Conservation (phyloP, 1,140 invertebrate genomes). For the Euura saliciscinereae region DNA sequence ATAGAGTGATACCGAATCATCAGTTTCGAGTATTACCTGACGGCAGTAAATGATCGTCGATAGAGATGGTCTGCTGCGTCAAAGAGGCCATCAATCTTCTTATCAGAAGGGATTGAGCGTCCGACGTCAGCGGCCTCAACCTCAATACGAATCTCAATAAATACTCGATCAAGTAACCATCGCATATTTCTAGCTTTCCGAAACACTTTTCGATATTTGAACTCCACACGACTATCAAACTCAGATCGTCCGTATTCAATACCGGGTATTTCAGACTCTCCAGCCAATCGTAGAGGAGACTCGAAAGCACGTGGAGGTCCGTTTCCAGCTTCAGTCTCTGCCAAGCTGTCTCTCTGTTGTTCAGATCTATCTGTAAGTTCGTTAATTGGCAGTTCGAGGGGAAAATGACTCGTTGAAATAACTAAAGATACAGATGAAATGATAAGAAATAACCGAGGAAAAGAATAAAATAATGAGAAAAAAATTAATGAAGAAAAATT, state of each 20-base stretch:
- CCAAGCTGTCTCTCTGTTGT: constrained; percentile 72
- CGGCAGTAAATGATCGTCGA: constrained; percentile 63
- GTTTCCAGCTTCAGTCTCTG: constrained; percentile 69
- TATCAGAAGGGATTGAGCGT: constrained; percentile 64
- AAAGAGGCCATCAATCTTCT: constrained; percentile 68
- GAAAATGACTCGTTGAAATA: too few species aligned
- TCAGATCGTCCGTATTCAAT: constrained; percentile 70
- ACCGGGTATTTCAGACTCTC: constrained; percentile 72
- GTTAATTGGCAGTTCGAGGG: neutral
- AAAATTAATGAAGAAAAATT: too few species aligned
- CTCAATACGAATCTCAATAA: constrained; percentile 73
- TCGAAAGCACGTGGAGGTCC: constrained; percentile 66
- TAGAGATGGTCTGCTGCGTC: constrained; percentile 68
- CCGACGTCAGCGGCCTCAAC: constrained; percentile 65
- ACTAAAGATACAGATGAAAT: too few species aligned
- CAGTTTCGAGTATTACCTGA: constrained; percentile 43
- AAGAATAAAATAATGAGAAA: too few species aligned
- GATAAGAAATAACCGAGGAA: too few species aligned
- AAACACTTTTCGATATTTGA: constrained; percentile 67
- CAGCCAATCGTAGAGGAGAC: constrained; percentile 73
- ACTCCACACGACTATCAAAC: constrained; percentile 68
- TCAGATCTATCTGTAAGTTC: constrained; percentile 64
- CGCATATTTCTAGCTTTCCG: constrained; percentile 66
- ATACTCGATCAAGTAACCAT: constrained; percentile 74
- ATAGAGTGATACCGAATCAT: neutral